Conservation (phyloP, 2,113 vertebrate species). For the Chroicocephalus ridibundus region DNA sequence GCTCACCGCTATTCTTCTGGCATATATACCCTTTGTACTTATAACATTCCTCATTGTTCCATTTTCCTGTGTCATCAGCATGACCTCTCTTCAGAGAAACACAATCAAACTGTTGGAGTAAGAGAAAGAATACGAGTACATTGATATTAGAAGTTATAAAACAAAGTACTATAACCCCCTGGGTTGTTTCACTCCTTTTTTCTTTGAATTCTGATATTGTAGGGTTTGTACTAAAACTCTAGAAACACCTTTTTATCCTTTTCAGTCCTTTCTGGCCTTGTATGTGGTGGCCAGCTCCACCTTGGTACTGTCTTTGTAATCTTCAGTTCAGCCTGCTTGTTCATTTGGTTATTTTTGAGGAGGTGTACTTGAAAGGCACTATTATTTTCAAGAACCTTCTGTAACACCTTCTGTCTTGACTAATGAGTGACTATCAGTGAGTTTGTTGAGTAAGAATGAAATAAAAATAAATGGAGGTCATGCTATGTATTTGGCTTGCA, state of each 20-base stretch:
- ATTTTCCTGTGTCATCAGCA: constrained; percentile 22
- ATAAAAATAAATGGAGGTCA: not conserved
- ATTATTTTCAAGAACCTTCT: not conserved
- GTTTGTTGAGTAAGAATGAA: not conserved
- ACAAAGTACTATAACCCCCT: not conserved
- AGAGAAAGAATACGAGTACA: not conserved
- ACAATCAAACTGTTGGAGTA: constrained; percentile 34
- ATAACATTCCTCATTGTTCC: not conserved
- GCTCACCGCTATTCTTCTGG: constrained; percentile 46
- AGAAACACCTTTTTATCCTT: not conserved
- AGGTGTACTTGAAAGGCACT: not conserved
- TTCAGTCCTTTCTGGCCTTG: not conserved
- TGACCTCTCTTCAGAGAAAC: constrained; percentile 33
- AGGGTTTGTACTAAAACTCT: not conserved
- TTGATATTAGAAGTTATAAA: not conserved
- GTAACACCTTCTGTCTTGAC: not conserved
- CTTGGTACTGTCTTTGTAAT: not conserved
- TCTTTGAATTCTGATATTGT: not conserved
- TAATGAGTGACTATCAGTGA: not conserved
- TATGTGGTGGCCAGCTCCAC: not conserved
- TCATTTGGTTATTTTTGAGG: not conserved
- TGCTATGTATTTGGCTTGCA: not conserved
- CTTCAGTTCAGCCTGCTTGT: not conserved
- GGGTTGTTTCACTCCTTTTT: not conserved
- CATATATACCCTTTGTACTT: not conserved